Evolutionary conservation across 2,113 vertebrate genomes (phyloP).

Genomic region (Tetraodon nigroviridis): DNA sequence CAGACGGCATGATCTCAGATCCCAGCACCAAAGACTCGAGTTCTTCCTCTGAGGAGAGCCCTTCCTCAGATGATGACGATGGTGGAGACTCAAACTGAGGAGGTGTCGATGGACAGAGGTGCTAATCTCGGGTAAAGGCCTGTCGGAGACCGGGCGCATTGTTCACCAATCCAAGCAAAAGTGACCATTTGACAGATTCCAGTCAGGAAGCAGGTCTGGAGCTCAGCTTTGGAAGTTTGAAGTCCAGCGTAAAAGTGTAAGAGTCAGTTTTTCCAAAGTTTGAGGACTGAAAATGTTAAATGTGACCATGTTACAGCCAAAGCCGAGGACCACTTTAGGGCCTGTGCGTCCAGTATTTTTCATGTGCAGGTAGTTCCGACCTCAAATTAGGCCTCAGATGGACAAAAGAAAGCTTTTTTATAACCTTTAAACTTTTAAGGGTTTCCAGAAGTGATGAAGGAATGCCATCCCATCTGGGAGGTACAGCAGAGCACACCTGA

Average conservation of each 20-base stretch:
- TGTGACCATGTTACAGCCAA: too few relatives aligned
- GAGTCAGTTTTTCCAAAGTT: too few relatives aligned
- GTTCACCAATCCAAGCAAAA: conserved; percentile 9
- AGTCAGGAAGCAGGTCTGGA: too few relatives aligned
- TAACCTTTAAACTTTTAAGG: too few relatives aligned
- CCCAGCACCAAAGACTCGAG: conserved; percentile 57
- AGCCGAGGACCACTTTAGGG: too few relatives aligned
- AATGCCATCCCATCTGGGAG: not conserved
- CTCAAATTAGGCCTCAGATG: too few relatives aligned
- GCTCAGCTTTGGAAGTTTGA: too few relatives aligned
- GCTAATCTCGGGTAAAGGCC: not conserved
- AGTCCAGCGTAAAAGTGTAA: too few relatives aligned
- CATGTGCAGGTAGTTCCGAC: too few relatives aligned
- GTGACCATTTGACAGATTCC: not conserved
- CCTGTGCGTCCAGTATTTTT: too few relatives aligned
- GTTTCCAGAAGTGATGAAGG: not conserved
- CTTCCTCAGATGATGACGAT: conserved; percentile 19
- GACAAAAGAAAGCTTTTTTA: too few relatives aligned
- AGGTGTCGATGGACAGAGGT: conserved; percentile 11
- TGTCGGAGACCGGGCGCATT: not conserved
- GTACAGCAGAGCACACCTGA: not conserved
- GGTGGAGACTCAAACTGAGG: conserved; percentile 44
- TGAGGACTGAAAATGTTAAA: too few relatives aligned
- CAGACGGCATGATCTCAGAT: conserved; percentile 63
- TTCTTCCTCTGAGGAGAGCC: conserved; percentile 52